A percentile compares a stretch with the other conserved stretches of the same genome.
These are phyloP conservation scores for Sebastes oblongus DNA, from an alignment of 2,797 vertebrate genomes.

Conservation along the genomic window DNA sequence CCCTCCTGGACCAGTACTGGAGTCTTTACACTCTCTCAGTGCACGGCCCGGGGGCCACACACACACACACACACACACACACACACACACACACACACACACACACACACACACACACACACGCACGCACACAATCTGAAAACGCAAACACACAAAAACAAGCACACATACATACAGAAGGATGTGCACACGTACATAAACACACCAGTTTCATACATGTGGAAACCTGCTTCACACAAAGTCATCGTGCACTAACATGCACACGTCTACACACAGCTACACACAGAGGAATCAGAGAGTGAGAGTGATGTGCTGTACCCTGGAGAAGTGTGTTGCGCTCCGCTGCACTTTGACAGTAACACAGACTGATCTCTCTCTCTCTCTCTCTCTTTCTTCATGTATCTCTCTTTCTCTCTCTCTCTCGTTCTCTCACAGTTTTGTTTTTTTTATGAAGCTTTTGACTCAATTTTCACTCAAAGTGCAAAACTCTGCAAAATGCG, in stretches of 20 bases:
- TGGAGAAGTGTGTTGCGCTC: conserved; percentile 57
- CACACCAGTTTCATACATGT: conserved; percentile 16
- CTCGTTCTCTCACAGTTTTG: background rate
- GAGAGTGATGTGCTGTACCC: conserved; percentile 57
- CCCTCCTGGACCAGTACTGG: conserved; percentile 26
- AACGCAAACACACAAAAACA: background rate
- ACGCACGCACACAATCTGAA: background rate
- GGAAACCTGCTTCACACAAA: conserved; percentile 9
- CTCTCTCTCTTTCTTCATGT: background rate
- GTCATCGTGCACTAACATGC: background rate
- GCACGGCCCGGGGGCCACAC: background rate
- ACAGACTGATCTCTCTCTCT: conserved; percentile 39
- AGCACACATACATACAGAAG: background rate
- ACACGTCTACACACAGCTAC: conserved; percentile 9
- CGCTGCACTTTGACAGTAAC: conserved; percentile 68
- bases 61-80: background rate
- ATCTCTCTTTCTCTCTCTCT: background rate
- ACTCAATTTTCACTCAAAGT: conserved; percentile 51
- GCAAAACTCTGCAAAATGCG: conserved; percentile 45
- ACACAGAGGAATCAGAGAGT: background rate
- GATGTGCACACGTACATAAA: background rate
- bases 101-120: background rate
- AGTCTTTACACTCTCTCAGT: conserved; percentile 39
- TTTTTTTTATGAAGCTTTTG: conserved; percentile 15
- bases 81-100: background rate